A percentile compares a stretch with the other conserved stretches of the same genome.
Conservation (phyloP, 2,888 invertebrate genomes). For the Pandemis corylana region DNA sequence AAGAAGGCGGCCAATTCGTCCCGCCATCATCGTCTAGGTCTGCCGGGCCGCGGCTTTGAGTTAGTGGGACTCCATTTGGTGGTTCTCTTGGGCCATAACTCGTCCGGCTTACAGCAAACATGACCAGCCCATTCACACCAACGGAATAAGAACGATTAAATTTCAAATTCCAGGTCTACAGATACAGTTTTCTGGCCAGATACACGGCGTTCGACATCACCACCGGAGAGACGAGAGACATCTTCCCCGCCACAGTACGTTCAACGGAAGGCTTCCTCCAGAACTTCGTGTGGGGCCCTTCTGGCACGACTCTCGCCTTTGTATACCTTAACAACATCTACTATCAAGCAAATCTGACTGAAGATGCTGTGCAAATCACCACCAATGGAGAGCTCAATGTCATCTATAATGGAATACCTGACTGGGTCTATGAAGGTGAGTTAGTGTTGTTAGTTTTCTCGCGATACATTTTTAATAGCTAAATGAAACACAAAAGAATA, state of each 20-base stretch:
- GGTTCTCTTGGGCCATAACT: too few species aligned
- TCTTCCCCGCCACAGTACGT: conserved; percentile 60
- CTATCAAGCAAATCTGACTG: conserved; percentile 86
- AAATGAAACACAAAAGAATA: too few species aligned
- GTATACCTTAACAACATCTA: conserved; percentile 91
- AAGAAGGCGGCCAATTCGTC: too few species aligned
- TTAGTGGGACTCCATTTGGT: too few species aligned
- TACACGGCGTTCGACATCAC: conserved; percentile 88
- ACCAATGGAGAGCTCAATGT: conserved; percentile 84
- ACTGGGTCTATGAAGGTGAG: conserved; percentile 97
- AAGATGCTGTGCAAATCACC: conserved; percentile 85
- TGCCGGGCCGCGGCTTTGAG: too few species aligned
- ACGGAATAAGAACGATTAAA: background rate
- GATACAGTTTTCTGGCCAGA: conserved; percentile 91
- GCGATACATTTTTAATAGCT: too few species aligned
- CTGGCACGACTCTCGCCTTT: conserved; percentile 88
- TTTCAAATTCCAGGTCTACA: conserved; percentile 86
- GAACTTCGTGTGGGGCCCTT: conserved; percentile 91
- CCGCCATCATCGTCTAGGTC: too few species aligned
- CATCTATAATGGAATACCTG: conserved; percentile 94
- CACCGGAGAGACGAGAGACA: conserved; percentile 70
- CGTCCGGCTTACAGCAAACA: too few species aligned
- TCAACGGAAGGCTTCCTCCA: conserved; percentile 83
- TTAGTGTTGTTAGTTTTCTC: conserved; percentile 29
- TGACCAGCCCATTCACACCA: too few species aligned